Conservation (phyloP, 2,113 vertebrate genomes). For the Petrocephalus zakoni region DNA sequence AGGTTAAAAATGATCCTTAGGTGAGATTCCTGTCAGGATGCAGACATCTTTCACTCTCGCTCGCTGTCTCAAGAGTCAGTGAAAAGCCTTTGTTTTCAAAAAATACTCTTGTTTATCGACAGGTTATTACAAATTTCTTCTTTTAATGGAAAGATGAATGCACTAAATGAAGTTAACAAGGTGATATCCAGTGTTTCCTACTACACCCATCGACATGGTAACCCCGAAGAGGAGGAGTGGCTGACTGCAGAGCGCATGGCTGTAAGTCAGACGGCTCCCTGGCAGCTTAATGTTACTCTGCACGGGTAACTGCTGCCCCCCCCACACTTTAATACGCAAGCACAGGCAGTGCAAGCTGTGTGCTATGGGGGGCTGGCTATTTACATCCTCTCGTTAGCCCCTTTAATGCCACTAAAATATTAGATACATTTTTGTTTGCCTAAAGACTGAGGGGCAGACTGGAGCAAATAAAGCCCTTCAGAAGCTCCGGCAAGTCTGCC, state of each 20-base stretch:
- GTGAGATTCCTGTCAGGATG: constrained; percentile 59
- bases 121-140: constrained; percentile 99
- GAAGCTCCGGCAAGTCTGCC: not conserved
- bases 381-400: not conserved
- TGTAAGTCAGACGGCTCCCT: constrained; percentile 59
- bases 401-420: not conserved
- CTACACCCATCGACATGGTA: constrained; percentile 94
- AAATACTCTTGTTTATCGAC: constrained; percentile 12
- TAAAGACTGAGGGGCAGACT: not conserved
- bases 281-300: not conserved
- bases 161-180: constrained; percentile 99
- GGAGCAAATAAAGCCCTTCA: not conserved
- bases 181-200: constrained; percentile 99
- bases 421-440: not conserved
- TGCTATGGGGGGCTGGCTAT: not conserved
- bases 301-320: not conserved
- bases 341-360: not conserved
- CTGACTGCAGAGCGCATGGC: constrained; percentile 98
- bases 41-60: not conserved
- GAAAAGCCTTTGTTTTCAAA: not conserved
- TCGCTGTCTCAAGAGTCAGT: not conserved
- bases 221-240: constrained; percentile 97
- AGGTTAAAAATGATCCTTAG: constrained; percentile 99
- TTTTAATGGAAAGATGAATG: constrained; percentile 99
- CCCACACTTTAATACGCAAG: not conserved